phyloP scores from a whole-genome alignment of 1,140 invertebrate genomes.

The Macrocentrus cingulum region DNA sequence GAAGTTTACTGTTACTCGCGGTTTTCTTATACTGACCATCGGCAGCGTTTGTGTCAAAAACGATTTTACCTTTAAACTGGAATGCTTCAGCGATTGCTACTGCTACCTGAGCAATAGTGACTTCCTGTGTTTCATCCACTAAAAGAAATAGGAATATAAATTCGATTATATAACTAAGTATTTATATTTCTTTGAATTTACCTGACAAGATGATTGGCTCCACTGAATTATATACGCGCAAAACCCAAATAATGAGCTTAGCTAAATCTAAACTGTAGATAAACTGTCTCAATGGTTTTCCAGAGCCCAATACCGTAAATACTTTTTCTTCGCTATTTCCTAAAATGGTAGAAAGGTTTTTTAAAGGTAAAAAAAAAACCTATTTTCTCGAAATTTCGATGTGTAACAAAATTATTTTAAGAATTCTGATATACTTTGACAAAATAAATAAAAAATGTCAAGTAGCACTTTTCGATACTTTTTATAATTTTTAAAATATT shows the following conservation, averaged over 20 bases:
- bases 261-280: conserved; percentile 96
- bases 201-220: conserved; percentile 94
- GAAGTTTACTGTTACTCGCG: conserved; percentile 89
- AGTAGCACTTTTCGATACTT: too few relatives aligned
- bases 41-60: conserved; percentile 83
- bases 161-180: too few relatives aligned
- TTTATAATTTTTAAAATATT: too few relatives aligned
- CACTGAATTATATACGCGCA: conserved; percentile 82
- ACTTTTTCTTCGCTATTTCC: conserved; percentile 54
- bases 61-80: conserved; percentile 70
- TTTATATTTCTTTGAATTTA: too few relatives aligned
- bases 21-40: conserved; percentile 99
- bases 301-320: conserved; percentile 85
- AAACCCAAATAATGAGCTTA: conserved; percentile 86
- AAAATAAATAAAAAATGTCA: too few relatives aligned
- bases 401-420: too few relatives aligned
- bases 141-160: conserved; percentile 49
- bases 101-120: conserved; percentile 83
- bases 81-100: conserved; percentile 78
- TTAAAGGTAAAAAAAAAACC: too few relatives aligned
- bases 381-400: too few relatives aligned
- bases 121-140: conserved; percentile 92
- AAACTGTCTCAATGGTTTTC: conserved; percentile 92
- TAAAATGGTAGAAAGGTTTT: too few relatives aligned
- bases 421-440: too few relatives aligned